Conservation (phyloP, 1,140 invertebrate species). For the Neodiprion lecontei region DNA sequence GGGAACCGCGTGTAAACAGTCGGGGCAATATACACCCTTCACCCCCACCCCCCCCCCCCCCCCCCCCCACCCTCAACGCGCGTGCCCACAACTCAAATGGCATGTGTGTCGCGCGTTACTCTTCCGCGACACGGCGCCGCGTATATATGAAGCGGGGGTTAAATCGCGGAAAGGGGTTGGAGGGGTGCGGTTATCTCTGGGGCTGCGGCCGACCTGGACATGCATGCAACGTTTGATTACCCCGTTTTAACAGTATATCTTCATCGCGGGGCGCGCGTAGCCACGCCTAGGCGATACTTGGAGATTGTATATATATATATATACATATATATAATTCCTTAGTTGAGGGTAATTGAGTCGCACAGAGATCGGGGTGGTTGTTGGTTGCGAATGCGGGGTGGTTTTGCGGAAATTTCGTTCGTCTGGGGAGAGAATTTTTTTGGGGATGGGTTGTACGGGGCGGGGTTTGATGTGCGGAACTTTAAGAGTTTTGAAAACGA, state of each 20-base stretch:
- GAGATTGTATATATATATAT: neutral
- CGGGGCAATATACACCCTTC: neutral
- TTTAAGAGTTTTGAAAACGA: no score
- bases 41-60: neutral
- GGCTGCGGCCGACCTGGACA: neutral
- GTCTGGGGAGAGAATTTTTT: no score
- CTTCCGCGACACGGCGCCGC: neutral
- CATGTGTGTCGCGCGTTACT: neutral
- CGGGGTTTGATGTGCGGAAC: no score
- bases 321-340: neutral
- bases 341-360: slow-evolving; percentile 3
- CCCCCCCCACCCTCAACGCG: neutral
- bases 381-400: no score
- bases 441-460: no score
- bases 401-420: no score
- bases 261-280: neutral
- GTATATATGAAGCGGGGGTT: neutral
- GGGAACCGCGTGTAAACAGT: no score
- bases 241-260: neutral
- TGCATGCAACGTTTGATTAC: slow-evolving; percentile 6
- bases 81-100: slow-evolving; percentile 1
- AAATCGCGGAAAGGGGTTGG: neutral
- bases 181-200: neutral
- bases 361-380: neutral
- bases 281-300: neutral